Base-by-base conservation (phyloP, 2,113 vertebrate species). In the Empidonax alnorum region DNA sequence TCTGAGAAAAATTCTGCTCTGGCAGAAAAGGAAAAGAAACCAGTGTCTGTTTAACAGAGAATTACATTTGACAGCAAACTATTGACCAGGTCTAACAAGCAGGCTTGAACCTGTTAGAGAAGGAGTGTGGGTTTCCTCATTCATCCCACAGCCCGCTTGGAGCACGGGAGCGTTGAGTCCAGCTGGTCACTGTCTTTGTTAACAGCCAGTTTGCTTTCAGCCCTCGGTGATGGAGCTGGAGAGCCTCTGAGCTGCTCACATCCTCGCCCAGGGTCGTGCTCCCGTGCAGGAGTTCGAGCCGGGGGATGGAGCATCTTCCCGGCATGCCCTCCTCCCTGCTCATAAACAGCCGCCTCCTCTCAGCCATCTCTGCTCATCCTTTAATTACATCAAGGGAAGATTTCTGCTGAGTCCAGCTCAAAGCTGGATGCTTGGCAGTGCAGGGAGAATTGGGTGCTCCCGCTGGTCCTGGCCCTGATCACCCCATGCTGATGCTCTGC, bases 71-170 rank as follows among this genome's bases (percentile, higher is more conserved):
- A 95, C 92, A 95, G 85, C 56, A 81, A 93, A 84, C 85, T 97
- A 96, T 95, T 90, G 96, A 97, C 88, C 80, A 68, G 61, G 79
- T 83, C 96, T 96, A 97, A 94, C 93, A 93, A 94, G 93, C 61
- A 3, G 88, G 53, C 24, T 35, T 10, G 4, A 81, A 73, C 71
- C 74, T 58, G 46, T 66, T 96, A 58, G 77, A 68, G 79, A 55
- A 94, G 83, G 44, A 83, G 47, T 72, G n/a, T 0, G 1, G 33
- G 21, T 56, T 74, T 73, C 68, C 75, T 74, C 50, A 55, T 77
- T 76, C 88, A 88, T n/a, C 75, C 87, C 0, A 0, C 87, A 47
- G 47, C 52, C 47, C 1, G 1, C 39, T 20, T 13, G 18, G 4
- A 77, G 59, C 2, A 2, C 22, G 0, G 53, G 72, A 75, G 66